phyloP scores from a whole-genome alignment of 2,888 invertebrate genomes.

The Entomobrya proxima region DNA sequence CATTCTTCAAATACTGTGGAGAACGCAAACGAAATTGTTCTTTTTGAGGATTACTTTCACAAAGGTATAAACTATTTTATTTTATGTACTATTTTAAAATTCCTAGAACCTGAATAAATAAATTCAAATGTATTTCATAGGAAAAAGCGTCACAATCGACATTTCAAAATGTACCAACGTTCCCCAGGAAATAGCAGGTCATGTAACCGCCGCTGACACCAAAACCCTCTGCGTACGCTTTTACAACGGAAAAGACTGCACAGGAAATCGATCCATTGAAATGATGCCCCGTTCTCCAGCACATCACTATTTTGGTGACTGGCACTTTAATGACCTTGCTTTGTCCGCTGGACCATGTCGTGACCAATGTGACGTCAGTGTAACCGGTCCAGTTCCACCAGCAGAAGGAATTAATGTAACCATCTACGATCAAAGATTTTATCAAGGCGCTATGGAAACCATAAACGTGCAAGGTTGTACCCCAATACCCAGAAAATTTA shows the following conservation, averaged over 20 bases:
- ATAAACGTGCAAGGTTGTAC: not conserved
- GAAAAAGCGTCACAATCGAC: not conserved
- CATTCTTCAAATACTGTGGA: too few relatives aligned
- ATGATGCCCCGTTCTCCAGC: not conserved
- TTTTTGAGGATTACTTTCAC: too few relatives aligned
- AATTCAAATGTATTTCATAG: too few relatives aligned
- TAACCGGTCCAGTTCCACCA: not conserved
- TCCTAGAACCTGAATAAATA: too few relatives aligned
- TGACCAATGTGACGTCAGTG: not conserved
- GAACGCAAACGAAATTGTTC: too few relatives aligned
- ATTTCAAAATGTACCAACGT: not conserved
- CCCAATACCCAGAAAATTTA: not conserved
- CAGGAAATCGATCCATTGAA: not conserved
- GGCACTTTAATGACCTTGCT: not conserved
- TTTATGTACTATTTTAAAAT: too few relatives aligned
- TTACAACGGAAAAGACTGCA: slow-evolving; percentile 10
- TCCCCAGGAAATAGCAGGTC: not conserved
- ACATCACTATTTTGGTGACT: not conserved
- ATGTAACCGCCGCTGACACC: not conserved
- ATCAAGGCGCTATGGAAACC: not conserved
- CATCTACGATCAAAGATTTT: not conserved
- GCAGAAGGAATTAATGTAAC: not conserved
- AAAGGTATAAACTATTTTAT: too few relatives aligned
- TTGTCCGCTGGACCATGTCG: not conserved
- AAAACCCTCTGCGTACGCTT: not conserved